Evolutionary conservation across 1,140 invertebrate species (phyloP).

Genomic region (Macrosteles quadrilineatus): DNA sequence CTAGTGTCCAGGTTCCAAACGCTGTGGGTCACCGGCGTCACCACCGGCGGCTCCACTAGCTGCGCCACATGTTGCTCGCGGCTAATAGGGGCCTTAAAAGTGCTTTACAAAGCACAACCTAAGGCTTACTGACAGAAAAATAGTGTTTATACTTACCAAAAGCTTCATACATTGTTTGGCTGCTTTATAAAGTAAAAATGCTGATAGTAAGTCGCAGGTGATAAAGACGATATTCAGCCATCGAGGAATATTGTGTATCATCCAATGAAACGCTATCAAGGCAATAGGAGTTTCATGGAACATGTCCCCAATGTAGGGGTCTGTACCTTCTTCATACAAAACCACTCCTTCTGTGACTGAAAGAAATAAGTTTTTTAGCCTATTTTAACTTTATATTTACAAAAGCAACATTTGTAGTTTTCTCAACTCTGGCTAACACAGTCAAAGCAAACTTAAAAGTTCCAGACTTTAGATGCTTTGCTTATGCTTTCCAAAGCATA

Average conservation of each 20-base stretch:
- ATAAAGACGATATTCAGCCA: constrained; percentile 69
- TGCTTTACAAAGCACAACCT: no score
- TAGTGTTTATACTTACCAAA: constrained; percentile 58
- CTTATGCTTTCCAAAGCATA: not conserved
- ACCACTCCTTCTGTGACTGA: constrained; percentile 84
- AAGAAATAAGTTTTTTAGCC: constrained; percentile 43
- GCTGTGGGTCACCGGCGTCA: no score
- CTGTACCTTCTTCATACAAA: constrained; percentile 73
- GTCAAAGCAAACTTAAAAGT: not conserved
- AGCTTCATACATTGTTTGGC: constrained; percentile 65
- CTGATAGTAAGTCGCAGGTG: constrained; percentile 71
- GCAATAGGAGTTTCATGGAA: constrained; percentile 89
- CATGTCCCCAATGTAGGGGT: constrained; percentile 89
- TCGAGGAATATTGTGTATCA: constrained; percentile 63
- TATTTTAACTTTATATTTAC: not conserved
- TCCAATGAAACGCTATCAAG: constrained; percentile 65
- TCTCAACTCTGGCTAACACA: not conserved
- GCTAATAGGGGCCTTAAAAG: no score
- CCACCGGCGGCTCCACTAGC: no score
- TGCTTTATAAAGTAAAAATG: constrained; percentile 66
- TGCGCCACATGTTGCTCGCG: no score
- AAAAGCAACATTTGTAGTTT: not conserved
- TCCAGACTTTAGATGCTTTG: not conserved
- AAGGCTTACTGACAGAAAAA: no score
- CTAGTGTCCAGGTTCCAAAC: no score